Percentiles rank a stretch among this genome's conserved stretches.
These are phyloP conservation scores for Egretta garzetta DNA, from an alignment of 2,113 vertebrate species.

Conservation along the genomic window DNA sequence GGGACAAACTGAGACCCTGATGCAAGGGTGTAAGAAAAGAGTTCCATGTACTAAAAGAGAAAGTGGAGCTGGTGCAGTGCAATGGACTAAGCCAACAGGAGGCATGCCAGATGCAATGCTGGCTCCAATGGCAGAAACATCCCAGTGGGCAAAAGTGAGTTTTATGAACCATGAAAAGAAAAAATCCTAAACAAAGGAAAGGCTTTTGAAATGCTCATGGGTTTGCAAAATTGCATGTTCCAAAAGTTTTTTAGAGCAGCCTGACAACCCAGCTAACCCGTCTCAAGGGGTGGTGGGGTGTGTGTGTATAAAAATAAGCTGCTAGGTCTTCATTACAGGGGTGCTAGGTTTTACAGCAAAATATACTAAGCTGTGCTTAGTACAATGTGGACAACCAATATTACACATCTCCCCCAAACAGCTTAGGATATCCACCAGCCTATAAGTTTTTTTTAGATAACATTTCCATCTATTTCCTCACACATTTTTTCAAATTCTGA, in stretches of 20 bases:
- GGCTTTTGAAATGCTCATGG: background rate
- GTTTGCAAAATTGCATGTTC: accelerated
- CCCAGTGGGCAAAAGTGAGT: background rate
- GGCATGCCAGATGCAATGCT: accelerated
- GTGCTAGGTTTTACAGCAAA: background rate
- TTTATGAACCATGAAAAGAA: background rate
- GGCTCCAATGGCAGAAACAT: background rate
- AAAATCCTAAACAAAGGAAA: background rate
- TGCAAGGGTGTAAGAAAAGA: background rate
- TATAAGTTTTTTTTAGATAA: background rate
- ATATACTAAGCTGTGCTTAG: background rate
- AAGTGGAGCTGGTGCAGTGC: background rate
- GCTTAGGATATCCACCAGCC: background rate
- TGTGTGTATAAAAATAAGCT: background rate
- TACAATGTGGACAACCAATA: accelerated
- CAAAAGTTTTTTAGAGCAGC: background rate
- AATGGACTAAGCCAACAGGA: background rate
- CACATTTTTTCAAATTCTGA: background rate
- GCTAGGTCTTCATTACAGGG: background rate
- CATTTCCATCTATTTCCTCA: background rate
- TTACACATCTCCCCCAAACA: background rate
- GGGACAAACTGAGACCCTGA: background rate
- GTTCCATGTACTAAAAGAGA: background rate
- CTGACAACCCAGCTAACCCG: background rate
- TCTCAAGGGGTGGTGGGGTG: background rate